Conservation (phyloP, 2,113 vertebrate species). For the Pterophyllum scalare region DNA sequence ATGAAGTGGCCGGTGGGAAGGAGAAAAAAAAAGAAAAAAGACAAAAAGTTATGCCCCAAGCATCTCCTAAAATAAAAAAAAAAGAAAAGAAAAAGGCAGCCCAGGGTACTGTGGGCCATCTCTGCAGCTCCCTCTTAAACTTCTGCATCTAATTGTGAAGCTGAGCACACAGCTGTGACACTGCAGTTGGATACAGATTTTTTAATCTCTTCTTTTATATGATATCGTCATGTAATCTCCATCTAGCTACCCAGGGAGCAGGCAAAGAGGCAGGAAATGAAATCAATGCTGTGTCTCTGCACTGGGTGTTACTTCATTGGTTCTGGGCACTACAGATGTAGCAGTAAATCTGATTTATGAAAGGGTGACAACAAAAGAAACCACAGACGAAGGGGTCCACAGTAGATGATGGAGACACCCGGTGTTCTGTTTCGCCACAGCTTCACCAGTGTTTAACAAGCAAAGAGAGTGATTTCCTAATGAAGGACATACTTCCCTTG, state of each 20-base stretch:
- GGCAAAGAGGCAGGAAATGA: slow-evolving; percentile 76
- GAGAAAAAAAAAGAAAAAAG: slow-evolving; percentile 2
- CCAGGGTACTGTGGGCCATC: slow-evolving; percentile 3
- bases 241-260: slow-evolving; percentile 65
- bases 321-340: slow-evolving; percentile 73
- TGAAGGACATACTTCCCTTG: neutral
- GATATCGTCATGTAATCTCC: slow-evolving; percentile 72
- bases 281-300: slow-evolving; percentile 73
- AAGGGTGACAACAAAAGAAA: slow-evolving; percentile 41
- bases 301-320: slow-evolving; percentile 76
- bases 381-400: slow-evolving; percentile 46
- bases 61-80: slow-evolving; percentile 28
- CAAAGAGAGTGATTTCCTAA: neutral
- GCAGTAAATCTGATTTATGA: slow-evolving; percentile 78
- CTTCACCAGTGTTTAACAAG: slow-evolving; percentile 41
- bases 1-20: neutral
- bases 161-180: slow-evolving; percentile 65
- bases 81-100: slow-evolving; percentile 21
- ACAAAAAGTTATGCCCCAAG: slow-evolving; percentile 53
- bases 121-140: slow-evolving; percentile 36
- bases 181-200: slow-evolving; percentile 63
- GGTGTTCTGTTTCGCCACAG: slow-evolving; percentile 14
- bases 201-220: slow-evolving; percentile 77
- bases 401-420: slow-evolving; percentile 34
- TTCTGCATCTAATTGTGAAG: slow-evolving; percentile 66